phyloP scores from a whole-genome alignment of 2,113 vertebrate species.

The Danio rerio region DNA sequence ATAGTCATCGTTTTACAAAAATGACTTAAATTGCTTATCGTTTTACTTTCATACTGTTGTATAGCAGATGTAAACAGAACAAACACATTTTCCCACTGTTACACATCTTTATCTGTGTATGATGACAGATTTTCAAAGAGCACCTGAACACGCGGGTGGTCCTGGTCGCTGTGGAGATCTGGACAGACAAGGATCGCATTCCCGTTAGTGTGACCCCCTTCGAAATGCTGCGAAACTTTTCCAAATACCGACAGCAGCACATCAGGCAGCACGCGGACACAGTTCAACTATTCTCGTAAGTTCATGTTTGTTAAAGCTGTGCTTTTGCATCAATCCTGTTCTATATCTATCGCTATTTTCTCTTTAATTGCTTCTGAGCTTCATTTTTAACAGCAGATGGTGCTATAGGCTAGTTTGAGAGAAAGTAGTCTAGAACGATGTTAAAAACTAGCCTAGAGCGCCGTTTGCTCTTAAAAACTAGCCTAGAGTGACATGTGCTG shows the following conservation, averaged over 20 bases:
- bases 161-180: conserved; percentile 93
- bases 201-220: conserved; percentile 86
- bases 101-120: conserved; percentile 30
- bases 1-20: no score
- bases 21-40: no score
- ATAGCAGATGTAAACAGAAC: no score
- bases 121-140: conserved; percentile 92
- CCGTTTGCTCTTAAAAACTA: no score
- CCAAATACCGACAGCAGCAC: conserved; percentile 91
- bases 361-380: no score
- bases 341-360: no score
- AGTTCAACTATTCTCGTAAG: conserved; percentile 95
- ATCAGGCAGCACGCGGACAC: conserved; percentile 90
- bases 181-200: conserved; percentile 93
- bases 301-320: conserved; percentile 10
- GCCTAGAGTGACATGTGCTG: no score
- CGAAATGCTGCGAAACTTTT: conserved; percentile 92
- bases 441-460: no score
- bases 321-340: neutral
- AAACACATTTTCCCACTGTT: neutral
- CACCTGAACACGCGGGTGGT: conserved; percentile 96
- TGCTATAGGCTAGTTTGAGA: no score
- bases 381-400: no score
- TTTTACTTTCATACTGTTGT: no score
- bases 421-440: no score